Evolutionary conservation across 1,140 invertebrate genomes (phyloP).

Genomic region (Drosophila virilis): DNA sequence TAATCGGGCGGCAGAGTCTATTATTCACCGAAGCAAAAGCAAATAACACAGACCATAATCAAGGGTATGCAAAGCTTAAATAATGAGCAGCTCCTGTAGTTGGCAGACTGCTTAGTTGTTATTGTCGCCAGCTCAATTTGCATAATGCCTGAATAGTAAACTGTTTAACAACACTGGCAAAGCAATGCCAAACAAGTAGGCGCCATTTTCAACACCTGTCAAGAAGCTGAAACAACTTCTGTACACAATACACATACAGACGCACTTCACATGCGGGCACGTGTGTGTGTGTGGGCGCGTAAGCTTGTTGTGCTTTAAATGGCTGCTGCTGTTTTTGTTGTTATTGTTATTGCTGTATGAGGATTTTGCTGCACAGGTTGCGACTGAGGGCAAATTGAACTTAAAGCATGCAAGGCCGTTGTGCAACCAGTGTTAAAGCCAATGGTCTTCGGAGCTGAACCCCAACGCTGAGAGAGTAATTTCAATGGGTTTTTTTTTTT

Average conservation of each 20-base stretch:
- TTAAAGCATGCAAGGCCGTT: constrained; percentile 31
- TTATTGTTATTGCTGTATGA: not conserved
- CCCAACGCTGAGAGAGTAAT: constrained; percentile 13
- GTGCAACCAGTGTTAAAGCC: constrained; percentile 10
- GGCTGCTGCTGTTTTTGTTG: constrained; percentile 20
- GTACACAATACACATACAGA: constrained; percentile 19
- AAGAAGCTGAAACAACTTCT: constrained; percentile 61
- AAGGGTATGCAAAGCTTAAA: constrained; percentile 4
- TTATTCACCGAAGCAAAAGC: no score
- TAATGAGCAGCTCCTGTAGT: constrained; percentile 2
- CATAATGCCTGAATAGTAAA: constrained; percentile 60
- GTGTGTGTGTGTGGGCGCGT: not conserved
- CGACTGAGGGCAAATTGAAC: constrained; percentile 33
- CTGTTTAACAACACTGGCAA: constrained; percentile 39
- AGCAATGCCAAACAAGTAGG: constrained; percentile 52
- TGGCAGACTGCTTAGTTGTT: constrained; percentile 1
- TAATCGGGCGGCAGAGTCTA: no score
- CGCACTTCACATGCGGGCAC: constrained; percentile 5
- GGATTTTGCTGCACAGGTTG: constrained; percentile 31
- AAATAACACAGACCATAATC: not conserved
- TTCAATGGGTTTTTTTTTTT: constrained; percentile 14
- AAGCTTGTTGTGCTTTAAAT: constrained; percentile 30
- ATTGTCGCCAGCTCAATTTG: constrained; percentile 50
- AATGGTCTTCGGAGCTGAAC: constrained; percentile 1
- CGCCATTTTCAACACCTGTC: constrained; percentile 77